Evolutionary conservation across 2,797 vertebrate genomes (phyloP).

Genomic region (Phoebastria nigripes): DNA sequence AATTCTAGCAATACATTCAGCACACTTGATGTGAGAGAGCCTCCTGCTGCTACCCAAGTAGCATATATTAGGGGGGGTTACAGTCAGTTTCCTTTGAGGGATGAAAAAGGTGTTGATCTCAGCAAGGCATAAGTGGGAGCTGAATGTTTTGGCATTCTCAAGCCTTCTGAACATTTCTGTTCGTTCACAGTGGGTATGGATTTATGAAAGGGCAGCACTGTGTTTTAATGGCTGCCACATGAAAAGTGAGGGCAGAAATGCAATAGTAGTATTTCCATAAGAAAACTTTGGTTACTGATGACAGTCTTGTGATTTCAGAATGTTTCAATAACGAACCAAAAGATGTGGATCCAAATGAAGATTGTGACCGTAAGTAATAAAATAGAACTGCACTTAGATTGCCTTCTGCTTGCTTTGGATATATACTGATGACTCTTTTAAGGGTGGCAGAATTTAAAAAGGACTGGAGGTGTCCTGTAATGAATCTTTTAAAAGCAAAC

Average conservation of each 20-base stretch:
- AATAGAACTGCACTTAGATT: background rate
- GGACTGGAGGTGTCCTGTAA: background rate
- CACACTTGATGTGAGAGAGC: background rate
- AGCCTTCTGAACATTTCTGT: background rate
- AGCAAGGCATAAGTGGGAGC: background rate
- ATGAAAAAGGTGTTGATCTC: background rate
- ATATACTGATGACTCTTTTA: background rate
- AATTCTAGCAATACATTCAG: background rate
- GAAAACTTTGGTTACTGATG: background rate
- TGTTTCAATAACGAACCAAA: constrained; percentile 88
- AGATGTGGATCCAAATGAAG: constrained; percentile 81
- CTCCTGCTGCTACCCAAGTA: background rate
- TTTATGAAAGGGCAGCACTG: background rate
- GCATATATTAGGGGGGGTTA: background rate
- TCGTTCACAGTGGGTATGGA: background rate
- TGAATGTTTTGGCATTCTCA: background rate
- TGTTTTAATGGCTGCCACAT: background rate
- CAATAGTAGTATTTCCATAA: background rate
- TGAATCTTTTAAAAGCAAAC: background rate
- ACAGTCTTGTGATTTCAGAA: constrained; percentile 73
- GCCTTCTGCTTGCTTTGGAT: background rate
- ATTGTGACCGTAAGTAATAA: constrained; percentile 83
- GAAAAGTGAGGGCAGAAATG: background rate
- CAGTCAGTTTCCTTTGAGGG: background rate
- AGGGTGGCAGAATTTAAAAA: background rate